phyloP scores from a whole-genome alignment of 2,113 vertebrate genomes.

The Arizona elegans region DNA sequence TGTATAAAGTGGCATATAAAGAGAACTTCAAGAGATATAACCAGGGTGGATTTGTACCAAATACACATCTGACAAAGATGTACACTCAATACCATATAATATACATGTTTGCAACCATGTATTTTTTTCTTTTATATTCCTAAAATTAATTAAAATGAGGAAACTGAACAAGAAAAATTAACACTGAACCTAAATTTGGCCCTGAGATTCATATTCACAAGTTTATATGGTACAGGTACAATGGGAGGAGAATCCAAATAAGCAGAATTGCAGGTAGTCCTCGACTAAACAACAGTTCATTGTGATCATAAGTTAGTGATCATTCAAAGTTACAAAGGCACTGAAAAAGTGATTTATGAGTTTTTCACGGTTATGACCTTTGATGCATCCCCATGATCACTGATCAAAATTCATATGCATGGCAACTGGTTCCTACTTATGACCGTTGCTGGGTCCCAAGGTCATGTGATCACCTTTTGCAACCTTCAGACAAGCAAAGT shows the following conservation, averaged over 20 bases:
- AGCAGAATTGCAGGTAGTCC: background rate
- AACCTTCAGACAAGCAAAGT: too few relatives aligned
- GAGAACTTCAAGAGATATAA: background rate
- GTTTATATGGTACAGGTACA: background rate
- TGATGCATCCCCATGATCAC: too few relatives aligned
- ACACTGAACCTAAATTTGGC: background rate
- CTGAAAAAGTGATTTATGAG: too few relatives aligned
- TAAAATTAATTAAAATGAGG: background rate
- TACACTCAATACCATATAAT: background rate
- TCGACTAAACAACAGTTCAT: too few relatives aligned
- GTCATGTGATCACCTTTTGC: too few relatives aligned
- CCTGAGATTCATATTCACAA: background rate
- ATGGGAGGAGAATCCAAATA: background rate
- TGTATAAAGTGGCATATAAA: background rate
- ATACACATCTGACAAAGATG: background rate
- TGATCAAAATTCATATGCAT: too few relatives aligned
- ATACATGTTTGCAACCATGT: background rate
- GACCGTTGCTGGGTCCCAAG: too few relatives aligned
- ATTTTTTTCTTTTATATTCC: background rate
- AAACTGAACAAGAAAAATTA: background rate
- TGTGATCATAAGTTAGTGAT: too few relatives aligned
- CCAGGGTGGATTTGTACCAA: background rate
- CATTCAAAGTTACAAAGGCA: too few relatives aligned
- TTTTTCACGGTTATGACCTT: too few relatives aligned
- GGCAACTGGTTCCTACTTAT: too few relatives aligned